Base-by-base conservation (phyloP, 2,888 invertebrate genomes). In the Andrena hattorfiana region DNA sequence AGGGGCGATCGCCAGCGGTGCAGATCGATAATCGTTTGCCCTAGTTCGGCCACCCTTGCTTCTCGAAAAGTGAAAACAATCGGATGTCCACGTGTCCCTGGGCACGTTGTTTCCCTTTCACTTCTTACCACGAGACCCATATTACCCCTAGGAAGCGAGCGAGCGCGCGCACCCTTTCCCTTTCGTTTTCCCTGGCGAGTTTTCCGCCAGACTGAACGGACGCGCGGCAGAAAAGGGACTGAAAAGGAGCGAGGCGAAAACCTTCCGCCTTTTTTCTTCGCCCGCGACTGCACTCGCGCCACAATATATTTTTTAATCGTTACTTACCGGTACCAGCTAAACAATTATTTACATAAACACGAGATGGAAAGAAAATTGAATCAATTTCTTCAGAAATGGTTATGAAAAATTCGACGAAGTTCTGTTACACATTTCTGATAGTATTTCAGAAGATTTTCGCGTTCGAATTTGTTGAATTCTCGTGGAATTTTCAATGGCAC, bases 101-200 rank as follows among this genome's bases (percentile, higher is more conserved):
- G 79, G 49, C 79, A 66, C 84, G 68, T 72, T 51, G 66, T 79
- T 85, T 84, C 85, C 85, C 84, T 84, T 85, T 85, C 85, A 75
- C 84, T 84, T 81, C 77, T 81, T 76, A 69, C 79, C 73, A 69
- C 48, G 76, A 70, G 73, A 80, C 83, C 78, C 77, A 70, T 70
- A 30, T 77, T 68, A 75, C 66, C 84, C 80, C 74, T 80, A 67
- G 80, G 63, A 76, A 72, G 42, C 75, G 64, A 56, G 10, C 56
- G 56, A 56, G 26, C 26, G 23, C 51, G 51, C 51, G 35, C 81
- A 90, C 90, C 90, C 88, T 86, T 87, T 86, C 88, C 84, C 83
- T 87, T 86, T 83, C 87, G 74, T 70, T 84, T 85, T 72, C 85
- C 85, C 66, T 28, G 63, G 42, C 16, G 72, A 42, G 63, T 77